Percentiles rank a stretch among this genome's conserved stretches.
phyloP scores from a whole-genome alignment of 1,140 invertebrate genomes.

The Pectinophora gossypiella region DNA sequence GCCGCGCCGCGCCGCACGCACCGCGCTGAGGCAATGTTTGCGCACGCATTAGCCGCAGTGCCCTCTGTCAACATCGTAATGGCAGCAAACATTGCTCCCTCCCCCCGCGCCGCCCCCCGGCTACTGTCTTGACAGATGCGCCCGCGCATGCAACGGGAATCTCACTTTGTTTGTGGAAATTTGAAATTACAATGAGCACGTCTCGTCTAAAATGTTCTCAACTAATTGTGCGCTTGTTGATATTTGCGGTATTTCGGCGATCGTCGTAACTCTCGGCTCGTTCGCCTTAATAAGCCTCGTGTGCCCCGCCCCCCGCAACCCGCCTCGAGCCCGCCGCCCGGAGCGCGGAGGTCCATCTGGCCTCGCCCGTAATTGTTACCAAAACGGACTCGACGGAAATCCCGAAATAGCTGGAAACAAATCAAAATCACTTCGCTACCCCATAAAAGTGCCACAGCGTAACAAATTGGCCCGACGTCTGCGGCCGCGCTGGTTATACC shows the following conservation, averaged over 20 bases:
- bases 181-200: too few relatives aligned
- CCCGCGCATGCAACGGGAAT: conserved; percentile 10
- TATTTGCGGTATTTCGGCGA: too few relatives aligned
- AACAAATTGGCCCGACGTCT: conserved; percentile 26
- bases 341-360: background rate
- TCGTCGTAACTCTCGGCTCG: background rate
- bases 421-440: conserved; percentile 27
- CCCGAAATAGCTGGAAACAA: conserved; percentile 30
- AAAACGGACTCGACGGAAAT: conserved; percentile 4
- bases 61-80: conserved; percentile 48
- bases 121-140: conserved; percentile 22
- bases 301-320: background rate
- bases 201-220: too few relatives aligned
- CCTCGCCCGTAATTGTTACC: background rate
- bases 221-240: too few relatives aligned
- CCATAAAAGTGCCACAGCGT: conserved; percentile 28
- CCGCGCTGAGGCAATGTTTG: too few relatives aligned
- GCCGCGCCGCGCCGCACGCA: too few relatives aligned
- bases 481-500: background rate
- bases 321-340: background rate
- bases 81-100: conserved; percentile 38
- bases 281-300: background rate
- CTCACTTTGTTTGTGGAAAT: too few relatives aligned
- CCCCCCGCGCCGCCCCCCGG: conserved; percentile 13
- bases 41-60: conserved; percentile 51